These are phyloP conservation scores for Cavia aperea DNA, from an alignment of 2,113 vertebrate species.

Conservation along the genomic window DNA sequence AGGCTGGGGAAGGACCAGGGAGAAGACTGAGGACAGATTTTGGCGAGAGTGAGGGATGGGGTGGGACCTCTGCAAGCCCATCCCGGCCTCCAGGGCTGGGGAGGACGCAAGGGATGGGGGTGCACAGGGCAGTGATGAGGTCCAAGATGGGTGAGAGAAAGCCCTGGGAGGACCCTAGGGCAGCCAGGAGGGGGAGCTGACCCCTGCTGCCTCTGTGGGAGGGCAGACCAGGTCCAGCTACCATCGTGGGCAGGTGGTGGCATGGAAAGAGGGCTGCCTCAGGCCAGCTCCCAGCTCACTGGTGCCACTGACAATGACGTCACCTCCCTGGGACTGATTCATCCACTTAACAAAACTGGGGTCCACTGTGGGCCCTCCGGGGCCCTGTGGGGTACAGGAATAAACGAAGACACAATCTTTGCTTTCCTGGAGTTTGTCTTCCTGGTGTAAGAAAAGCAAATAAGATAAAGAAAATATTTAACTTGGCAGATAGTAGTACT, in stretches of 20 bases:
- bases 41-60: background rate
- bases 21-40: background rate
- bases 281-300: background rate
- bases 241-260: background rate
- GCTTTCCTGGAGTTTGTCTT: background rate
- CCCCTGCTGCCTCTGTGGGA: background rate
- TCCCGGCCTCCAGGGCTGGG: background rate
- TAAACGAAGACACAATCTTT: background rate
- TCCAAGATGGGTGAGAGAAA: background rate
- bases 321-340: background rate
- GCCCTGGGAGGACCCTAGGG: background rate
- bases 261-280: background rate
- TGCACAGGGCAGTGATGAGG: too few relatives aligned
- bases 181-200: background rate
- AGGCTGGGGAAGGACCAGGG: background rate
- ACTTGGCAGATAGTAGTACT: background rate
- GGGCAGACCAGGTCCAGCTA: background rate
- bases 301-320: too few relatives aligned
- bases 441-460: background rate
- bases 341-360: background rate
- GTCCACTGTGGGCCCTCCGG: accelerated
- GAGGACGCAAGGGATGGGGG: too few relatives aligned
- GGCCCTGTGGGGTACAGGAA: background rate
- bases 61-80: background rate
- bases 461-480: background rate